A percentile compares a stretch with the other conserved stretches of the same genome.
Evolutionary conservation across 2,113 vertebrate species (phyloP).

Genomic region (Nansenia antarctica): DNA sequence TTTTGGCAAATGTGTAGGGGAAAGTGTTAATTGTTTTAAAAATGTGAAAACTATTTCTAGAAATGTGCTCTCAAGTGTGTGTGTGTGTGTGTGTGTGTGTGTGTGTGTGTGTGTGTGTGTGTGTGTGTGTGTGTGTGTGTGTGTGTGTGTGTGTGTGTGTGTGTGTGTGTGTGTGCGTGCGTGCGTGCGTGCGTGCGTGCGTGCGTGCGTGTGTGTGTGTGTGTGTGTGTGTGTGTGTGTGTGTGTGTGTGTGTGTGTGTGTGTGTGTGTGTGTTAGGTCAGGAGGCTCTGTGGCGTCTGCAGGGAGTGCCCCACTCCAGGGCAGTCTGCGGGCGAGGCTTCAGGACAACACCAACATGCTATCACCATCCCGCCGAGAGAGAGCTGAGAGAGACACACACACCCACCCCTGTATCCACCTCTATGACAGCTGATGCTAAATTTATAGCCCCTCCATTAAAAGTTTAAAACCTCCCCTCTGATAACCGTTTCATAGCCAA

Average conservation of each 20-base stretch:
- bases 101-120: background rate
- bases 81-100: slow-evolving; percentile 1
- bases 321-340: slow-evolving; percentile 45
- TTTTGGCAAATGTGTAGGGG: no score
- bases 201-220: background rate
- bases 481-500: slow-evolving; percentile 21
- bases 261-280: background rate
- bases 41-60: no score
- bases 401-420: slow-evolving; percentile 12
- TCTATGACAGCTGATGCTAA: slow-evolving; percentile 31
- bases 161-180: slow-evolving; percentile 15
- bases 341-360: slow-evolving; percentile 38
- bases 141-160: background rate
- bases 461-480: slow-evolving; percentile 38
- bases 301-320: slow-evolving; percentile 26
- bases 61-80: no score
- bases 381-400: slow-evolving; percentile 8
- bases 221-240: background rate
- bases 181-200: slow-evolving; percentile 1
- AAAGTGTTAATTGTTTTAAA: no score
- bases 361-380: slow-evolving; percentile 28
- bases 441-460: slow-evolving; percentile 51
- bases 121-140: background rate
- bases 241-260: slow-evolving; percentile 9
- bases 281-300: slow-evolving; percentile 16